Base-by-base conservation (phyloP, 2,797 vertebrate genomes). In the Darevskia mixta region DNA sequence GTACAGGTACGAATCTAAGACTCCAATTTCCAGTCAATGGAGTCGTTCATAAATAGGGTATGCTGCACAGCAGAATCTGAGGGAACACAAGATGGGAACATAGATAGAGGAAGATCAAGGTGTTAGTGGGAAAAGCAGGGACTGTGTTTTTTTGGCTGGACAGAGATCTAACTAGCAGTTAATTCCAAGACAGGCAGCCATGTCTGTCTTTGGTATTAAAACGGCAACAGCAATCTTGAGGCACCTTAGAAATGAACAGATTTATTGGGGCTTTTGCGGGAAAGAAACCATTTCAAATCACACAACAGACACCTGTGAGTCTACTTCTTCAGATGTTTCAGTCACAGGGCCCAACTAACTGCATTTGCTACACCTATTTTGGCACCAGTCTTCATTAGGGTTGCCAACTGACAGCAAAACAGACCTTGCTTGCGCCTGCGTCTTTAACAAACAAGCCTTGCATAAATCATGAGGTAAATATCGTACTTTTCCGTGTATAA, bases 1-100 rank as follows among this genome's bases (percentile, higher is more conserved):
- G 71, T 69, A 38, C 72, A 83, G 79, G 89, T 72, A 89, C 85
- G 86, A 6, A 77, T 86, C 88, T 72, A 88, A 79, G 85, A 43
- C 41, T 76, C 43, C 69, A 1, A 43, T 84, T 83, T 27, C 27
- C 35, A 75, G 15, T 67, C 58, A 25, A 32, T n/a, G 27, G n/a
- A 76, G 67, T 32, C 71, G 87, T 90, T 29, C 23, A n/a, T 87
- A 82, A 79, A 90, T 92, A 89, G 58, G 18, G 23, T 1, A 3
- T 61, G 18, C 69, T 41, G 79, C 32, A 71, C 20, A 27, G 6
- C 29, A 10, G 15, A 29, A 15, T 0, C 8, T 8, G 79, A 84
- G 49, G 29, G 66, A 83, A 58, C 35, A 6, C 7, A 9, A 38
- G 25, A 38, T 32, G n/a, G 20, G 35, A 20, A 73, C 17, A 55